Evolutionary conservation across 2,888 invertebrate species (phyloP).

Genomic region (Drosophila parthenogenetica): DNA sequence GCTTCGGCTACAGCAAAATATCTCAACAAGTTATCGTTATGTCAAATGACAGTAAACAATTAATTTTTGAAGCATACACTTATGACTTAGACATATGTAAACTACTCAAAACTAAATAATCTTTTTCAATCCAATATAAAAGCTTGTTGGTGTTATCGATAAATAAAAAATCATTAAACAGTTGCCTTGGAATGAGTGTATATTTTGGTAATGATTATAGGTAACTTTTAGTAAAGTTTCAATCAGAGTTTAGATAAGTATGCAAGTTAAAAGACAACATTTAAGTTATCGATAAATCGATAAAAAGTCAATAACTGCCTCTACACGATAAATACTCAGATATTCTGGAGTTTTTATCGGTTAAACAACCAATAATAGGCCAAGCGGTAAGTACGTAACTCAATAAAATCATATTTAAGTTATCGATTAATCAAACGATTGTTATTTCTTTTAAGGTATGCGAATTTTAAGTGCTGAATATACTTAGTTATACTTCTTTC

Average conservation of each 20-base stretch:
- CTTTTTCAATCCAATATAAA: too few species aligned
- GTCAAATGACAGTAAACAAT: neutral
- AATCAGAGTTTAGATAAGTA: neutral
- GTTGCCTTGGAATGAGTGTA: neutral
- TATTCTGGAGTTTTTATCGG: too few species aligned
- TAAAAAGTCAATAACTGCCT: neutral
- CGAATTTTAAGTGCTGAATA: neutral
- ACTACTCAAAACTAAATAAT: too few species aligned
- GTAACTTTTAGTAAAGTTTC: neutral
- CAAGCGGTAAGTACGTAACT: too few species aligned
- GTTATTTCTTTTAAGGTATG: too few species aligned
- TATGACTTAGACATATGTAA: too few species aligned
- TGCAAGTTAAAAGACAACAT: neutral
- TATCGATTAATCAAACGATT: too few species aligned
- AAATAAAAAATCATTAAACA: neutral
- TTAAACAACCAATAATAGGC: too few species aligned
- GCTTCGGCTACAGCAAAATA: too few species aligned
- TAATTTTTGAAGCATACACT: too few species aligned
- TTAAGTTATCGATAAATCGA: constrained; percentile 22
- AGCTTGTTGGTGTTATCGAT: too few species aligned
- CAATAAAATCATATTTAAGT: too few species aligned
- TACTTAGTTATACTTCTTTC: neutral
- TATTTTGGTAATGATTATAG: neutral
- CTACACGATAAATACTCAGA: neutral
- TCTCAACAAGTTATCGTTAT: constrained; percentile 16